phyloP scores from a whole-genome alignment of 2,888 invertebrate genomes.

The Miltochrista miniata region DNA sequence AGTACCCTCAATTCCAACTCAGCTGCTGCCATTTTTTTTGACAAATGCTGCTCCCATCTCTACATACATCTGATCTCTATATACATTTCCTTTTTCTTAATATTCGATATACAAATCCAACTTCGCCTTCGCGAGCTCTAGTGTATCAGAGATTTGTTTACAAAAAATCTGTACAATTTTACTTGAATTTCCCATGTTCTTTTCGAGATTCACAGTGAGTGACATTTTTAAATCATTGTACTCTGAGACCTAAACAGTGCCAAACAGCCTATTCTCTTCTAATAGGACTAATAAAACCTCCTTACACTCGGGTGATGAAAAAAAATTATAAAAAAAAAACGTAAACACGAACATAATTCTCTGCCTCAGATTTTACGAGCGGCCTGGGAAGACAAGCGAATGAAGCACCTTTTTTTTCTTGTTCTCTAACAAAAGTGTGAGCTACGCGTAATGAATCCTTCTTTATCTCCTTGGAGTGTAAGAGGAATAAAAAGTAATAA shows the following conservation, averaged over 20 bases:
- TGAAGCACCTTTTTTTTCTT: conserved; percentile 29
- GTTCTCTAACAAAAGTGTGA: conserved; percentile 25
- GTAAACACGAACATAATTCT: conserved; percentile 31
- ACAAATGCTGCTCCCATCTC: too few species aligned
- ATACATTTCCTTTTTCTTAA: too few species aligned
- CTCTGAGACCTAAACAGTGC: not conserved
- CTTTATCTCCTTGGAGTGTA: not conserved
- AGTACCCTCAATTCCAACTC: too few species aligned
- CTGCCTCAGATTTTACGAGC: conserved; percentile 34
- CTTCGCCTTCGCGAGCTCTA: too few species aligned
- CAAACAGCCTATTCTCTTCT: not conserved
- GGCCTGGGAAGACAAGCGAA: conserved; percentile 24
- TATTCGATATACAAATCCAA: too few species aligned
- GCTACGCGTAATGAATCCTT: conserved; percentile 20
- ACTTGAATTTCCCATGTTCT: too few species aligned
- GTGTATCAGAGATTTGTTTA: too few species aligned
- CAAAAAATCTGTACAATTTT: too few species aligned
- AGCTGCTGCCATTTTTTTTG: too few species aligned
- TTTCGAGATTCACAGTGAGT: not conserved
- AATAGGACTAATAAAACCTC: conserved; percentile 16
- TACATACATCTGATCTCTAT: too few species aligned
- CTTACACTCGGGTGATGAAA: conserved; percentile 17
- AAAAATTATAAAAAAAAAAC: conserved; percentile 21
- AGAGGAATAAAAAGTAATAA: not conserved
- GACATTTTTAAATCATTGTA: not conserved